A percentile compares a stretch with the other conserved stretches of the same genome.
Conservation (phyloP, 2,888 invertebrate species). For the Cremastinae sp. region DNA sequence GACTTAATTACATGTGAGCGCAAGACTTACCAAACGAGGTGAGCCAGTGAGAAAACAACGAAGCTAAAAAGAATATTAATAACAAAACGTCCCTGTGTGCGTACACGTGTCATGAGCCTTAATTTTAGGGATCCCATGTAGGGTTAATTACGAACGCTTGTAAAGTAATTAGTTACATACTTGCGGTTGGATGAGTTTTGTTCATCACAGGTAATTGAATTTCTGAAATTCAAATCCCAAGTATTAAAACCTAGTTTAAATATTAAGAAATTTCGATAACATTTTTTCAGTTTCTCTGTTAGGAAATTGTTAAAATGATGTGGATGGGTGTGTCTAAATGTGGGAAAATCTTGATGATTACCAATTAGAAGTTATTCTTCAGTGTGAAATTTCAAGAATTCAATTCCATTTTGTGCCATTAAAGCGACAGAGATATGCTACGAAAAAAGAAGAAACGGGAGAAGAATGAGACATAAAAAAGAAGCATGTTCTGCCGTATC, state of each 20-base stretch:
- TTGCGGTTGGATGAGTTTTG: neutral
- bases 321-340: neutral
- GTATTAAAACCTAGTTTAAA: too few species aligned
- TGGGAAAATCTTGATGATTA: neutral
- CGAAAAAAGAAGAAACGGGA: constrained; percentile 4
- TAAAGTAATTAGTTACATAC: constrained; percentile 19
- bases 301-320: too few species aligned
- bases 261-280: too few species aligned
- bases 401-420: constrained; percentile 15
- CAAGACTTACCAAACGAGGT: constrained; percentile 48
- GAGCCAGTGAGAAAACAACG: constrained; percentile 19
- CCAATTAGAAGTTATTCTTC: constrained; percentile 22
- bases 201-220: too few species aligned
- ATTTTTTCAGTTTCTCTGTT: too few species aligned
- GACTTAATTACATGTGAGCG: constrained; percentile 59
- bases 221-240: too few species aligned
- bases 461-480: neutral
- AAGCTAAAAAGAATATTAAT: constrained; percentile 10
- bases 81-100: neutral
- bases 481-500: neutral
- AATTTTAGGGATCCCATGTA: constrained; percentile 5
- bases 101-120: constrained; percentile 8
- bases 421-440: neutral
- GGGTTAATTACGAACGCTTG: constrained; percentile 6
- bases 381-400: constrained; percentile 8